Evolutionary conservation across 2,888 invertebrate species (phyloP), one percentile per base, ranked within the genome.

Genomic region (Heteromyza rotundicornis): DNA sequence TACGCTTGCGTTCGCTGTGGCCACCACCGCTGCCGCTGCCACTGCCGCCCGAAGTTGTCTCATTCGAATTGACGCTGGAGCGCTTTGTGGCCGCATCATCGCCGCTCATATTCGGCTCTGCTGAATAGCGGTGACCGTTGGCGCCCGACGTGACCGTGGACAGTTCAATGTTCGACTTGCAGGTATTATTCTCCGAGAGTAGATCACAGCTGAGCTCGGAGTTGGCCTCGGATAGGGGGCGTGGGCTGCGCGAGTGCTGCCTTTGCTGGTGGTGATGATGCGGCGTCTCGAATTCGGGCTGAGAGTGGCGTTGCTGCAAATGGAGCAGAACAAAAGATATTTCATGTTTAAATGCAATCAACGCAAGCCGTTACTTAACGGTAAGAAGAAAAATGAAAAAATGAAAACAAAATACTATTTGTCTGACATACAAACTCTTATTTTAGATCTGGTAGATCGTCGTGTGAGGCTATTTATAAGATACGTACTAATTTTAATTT

Each of bases 251-350:
- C 32, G 51, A 17, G 63, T 58, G 71, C 58, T 55, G 66, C 49
- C 51, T 68, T 64, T 57, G 63, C 53, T 22, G 56, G 52, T 65
- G 66, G 32, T 66, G 62, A 24, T 64, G 64, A n/a, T 62, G 65
- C 16, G 78, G 80, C 62, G 73, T 74, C 64, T 80, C 79, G 55
- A 87, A 86, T 71, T 88, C 88, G 10, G 87, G 86, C 64, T 87
- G 87, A 7, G 88, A 88, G 72, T 87, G 86, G 51, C 88, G 84
- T 59, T 87, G 87, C 85, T 88, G 84, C 16, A 63, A n/a, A n/a
- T n/a, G n/a, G n/a, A n/a, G n/a, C n/a, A n/a, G n/a, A n/a, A n/a
- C n/a, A n/a, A n/a, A n/a, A n/a, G n/a, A n/a, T n/a, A n/a, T n/a
- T n/a, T n/a, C n/a, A n/a, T n/a, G n/a, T n/a, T n/a, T n/a, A n/a